Base-by-base conservation (phyloP, 1,140 invertebrate genomes). In the Andrena cerasifolii region DNA sequence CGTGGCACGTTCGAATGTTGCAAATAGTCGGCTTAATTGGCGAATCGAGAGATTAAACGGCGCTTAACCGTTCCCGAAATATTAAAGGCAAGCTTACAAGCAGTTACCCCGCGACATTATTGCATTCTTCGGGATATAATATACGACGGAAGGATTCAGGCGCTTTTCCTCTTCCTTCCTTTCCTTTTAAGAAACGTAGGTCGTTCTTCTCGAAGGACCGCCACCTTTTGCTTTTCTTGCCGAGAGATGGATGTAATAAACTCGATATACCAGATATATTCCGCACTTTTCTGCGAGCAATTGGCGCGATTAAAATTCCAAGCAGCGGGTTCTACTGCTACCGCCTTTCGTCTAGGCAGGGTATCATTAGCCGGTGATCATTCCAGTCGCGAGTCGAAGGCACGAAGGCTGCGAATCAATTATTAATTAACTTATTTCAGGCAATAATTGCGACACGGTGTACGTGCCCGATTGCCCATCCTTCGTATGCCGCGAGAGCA, bases 371-470 rank as follows among this genome's bases (percentile, higher is more conserved):
- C 26, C 28, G 26, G 43, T n/a, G 63, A 68, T 56, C 51, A 36
- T 56, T 47, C 1, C 10, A 14, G 12, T 6, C 43, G n/a, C 18
- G 24, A 51, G 28, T 12, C 36, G 28, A 36, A 62, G 28, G 14
- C 49, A 56, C 40, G n/a, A 40, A 40, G 4, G 36, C 49, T 53
- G 21, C 61, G 51, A 26, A 68, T 76, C 51, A 28, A 63, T 68
- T 68, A 76, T 76, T 68, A 68, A 76, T 76, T 76, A 58, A 76
- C 40, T 76, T 68, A 68, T 76, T 68, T 47, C 63, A 58, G 5
- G 8, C 28, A 49, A 68, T 75, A 67, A 67, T 75, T 75, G 62
- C 62, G 62, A 75, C 51, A 65, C 53, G 18, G 3, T 8, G 70
- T 73, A 62, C 24, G 61, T 26, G 49, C 4, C 16, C 33, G 2